A percentile compares a stretch with the other conserved stretches of the same genome.
These are phyloP conservation scores for Volucella inanis DNA, from an alignment of 2,888 invertebrate species.

Conservation along the genomic window DNA sequence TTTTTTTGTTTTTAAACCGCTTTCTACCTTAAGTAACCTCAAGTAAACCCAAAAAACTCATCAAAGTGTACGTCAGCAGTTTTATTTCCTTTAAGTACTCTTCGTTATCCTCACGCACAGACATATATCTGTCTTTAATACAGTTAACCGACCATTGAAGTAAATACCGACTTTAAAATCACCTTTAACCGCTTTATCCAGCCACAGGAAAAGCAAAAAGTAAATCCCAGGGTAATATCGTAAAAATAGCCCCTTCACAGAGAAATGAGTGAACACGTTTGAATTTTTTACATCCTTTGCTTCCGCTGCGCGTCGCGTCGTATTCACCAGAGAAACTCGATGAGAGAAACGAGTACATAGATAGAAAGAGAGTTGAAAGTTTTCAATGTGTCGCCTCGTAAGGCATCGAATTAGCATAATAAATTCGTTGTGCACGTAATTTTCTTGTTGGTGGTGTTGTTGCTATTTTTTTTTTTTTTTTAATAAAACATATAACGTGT, in stretches of 20 bases:
- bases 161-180: conserved; percentile 64
- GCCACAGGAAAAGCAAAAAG: conserved; percentile 3
- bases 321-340: too few species aligned
- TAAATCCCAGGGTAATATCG: conserved; percentile 39
- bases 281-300: conserved; percentile 40
- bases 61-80: conserved; percentile 1
- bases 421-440: conserved; percentile 23
- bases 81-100: conserved; percentile 29
- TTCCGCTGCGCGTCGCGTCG: neutral
- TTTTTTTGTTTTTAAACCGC: neutral
- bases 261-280: conserved; percentile 61
- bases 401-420: conserved; percentile 65
- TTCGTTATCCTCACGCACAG: conserved; percentile 44
- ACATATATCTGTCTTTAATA: conserved; percentile 50
- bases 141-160: conserved; percentile 66
- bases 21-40: neutral
- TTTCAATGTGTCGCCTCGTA: conserved; percentile 48
- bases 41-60: neutral
- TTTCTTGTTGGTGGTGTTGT: neutral
- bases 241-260: conserved; percentile 28
- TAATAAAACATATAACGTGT: conserved; percentile 44
- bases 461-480: conserved; percentile 10
- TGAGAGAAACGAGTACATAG: neutral
- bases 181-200: conserved; percentile 55
- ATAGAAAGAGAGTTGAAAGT: conserved; percentile 42